Evolutionary conservation across 2,113 vertebrate species (phyloP), one percentile per base, ranked within the genome.

Genomic region (Actenoides hombroni): DNA sequence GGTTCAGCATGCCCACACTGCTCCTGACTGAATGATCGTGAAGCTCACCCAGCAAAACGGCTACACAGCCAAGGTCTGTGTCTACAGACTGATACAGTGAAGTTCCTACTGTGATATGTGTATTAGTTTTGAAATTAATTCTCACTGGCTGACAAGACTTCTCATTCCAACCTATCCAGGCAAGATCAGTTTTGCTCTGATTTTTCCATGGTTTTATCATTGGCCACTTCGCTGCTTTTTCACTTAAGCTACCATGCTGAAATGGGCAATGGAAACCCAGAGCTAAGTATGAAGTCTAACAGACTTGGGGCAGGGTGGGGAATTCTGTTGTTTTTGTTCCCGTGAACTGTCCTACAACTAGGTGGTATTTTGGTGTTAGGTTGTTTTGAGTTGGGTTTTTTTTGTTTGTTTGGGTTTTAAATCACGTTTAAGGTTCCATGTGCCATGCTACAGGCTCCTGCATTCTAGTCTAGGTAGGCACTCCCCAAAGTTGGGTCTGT

Each of bases 51-150:
- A 85, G 64, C 13, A 83, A 92, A 95, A 90, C 29, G 59, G 68
- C 76, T 63, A 65, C 48, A 83, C 4, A 83, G 51, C 60, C 88
- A 71, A 40, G 51, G 23, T 6, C 64, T 82, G 12, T 14, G 64
- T 18, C 42, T 37, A 44, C 19, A n/a, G 37, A 65, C 7, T 1
- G 2, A n/a, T n/a, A 33, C n/a, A 59, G 6, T 0, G 0, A 42
- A n/a, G 14, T 31, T 75, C 69, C 60, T 67, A n/a, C 26, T 48
- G 10, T 15, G 51, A 69, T 53, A 42, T 2, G 20, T 13, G 4
- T 48, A 18, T 39, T 33, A 4, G n/a, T 40, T 80, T 67, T 53
- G 26, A 86, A 88, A 88, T 77, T 35, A 83, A 88, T 80, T 78
- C 59, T 74, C 35, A 60, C 33, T 76, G 54, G 20, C 40, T 61